phyloP scores from a whole-genome alignment of 2,888 invertebrate genomes.

The Calameuta filiformis region DNA sequence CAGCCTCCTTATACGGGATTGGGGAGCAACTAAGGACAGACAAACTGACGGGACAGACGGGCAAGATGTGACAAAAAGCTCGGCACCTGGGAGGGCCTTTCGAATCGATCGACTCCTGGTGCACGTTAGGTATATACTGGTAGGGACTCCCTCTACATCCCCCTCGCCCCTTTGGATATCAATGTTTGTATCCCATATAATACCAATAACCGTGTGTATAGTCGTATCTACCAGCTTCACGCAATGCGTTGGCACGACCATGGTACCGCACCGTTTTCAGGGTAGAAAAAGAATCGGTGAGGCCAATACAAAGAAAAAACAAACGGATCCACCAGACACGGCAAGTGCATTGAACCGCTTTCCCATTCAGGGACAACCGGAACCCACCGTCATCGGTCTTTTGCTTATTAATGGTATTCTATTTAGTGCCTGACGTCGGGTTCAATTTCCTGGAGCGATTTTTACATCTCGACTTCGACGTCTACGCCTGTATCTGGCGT shows the following conservation, averaged over 20 bases:
- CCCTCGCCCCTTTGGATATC: not conserved
- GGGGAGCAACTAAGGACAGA: conserved; percentile 8
- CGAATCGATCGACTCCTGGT: conserved; percentile 11
- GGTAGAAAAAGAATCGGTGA: not conserved
- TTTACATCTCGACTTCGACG: not conserved
- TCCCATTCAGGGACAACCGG: conserved; percentile 37
- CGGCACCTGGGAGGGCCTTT: conserved; percentile 27
- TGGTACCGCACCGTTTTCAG: not conserved
- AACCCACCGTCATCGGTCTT: not conserved
- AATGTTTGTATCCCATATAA: not conserved
- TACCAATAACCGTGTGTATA: not conserved
- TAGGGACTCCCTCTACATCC: not conserved
- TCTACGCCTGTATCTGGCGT: not conserved
- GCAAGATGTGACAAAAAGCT: conserved; percentile 19
- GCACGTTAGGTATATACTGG: conserved; percentile 1
- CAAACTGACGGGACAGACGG: conserved; percentile 3
- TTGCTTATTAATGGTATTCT: not conserved
- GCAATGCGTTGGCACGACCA: not conserved
- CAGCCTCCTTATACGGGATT: conserved; percentile 23
- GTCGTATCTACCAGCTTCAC: not conserved
- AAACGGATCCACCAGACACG: conserved; percentile 13
- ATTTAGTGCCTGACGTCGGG: not conserved
- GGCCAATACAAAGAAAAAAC: conserved; percentile 6
- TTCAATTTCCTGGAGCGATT: not conserved
- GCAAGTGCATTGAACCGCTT: conserved; percentile 44